Conservation (phyloP, 2,113 vertebrate genomes). For the Micronycteris hirsuta region DNA sequence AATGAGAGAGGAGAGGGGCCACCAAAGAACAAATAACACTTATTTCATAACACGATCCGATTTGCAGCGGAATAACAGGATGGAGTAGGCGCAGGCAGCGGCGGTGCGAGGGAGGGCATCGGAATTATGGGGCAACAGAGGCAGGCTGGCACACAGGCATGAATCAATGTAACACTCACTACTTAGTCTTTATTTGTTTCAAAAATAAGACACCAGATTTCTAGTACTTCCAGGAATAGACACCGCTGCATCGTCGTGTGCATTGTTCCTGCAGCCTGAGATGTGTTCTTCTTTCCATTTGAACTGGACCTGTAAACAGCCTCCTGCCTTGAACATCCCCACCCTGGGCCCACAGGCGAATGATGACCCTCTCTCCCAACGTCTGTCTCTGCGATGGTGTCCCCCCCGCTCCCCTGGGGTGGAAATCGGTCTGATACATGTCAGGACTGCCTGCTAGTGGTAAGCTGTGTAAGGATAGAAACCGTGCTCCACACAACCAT, state of each 20-base stretch:
- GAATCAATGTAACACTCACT: not conserved
- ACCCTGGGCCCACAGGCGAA: not conserved
- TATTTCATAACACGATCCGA: not conserved
- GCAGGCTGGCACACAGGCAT: not conserved
- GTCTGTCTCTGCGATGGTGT: fast-evolving
- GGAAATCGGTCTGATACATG: not conserved
- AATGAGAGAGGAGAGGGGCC: not conserved
- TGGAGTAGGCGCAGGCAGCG: not conserved
- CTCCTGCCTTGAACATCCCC: not conserved
- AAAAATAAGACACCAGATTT: conserved; percentile 31
- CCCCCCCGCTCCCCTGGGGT: not conserved
- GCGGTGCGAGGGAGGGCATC: not conserved
- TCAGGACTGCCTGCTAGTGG: not conserved
- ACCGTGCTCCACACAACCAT: not conserved
- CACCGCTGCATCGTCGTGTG: not conserved
- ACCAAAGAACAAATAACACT: not conserved
- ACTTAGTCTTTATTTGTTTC: conserved; percentile 14
- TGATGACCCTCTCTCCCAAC: not conserved
- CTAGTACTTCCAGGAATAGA: not conserved
- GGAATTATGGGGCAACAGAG: not conserved
- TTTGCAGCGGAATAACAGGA: not conserved
- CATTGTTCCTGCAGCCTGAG: not conserved
- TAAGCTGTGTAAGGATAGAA: not conserved
- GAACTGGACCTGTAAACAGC: not conserved
- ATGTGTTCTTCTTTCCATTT: not conserved